A percentile compares a stretch with the other conserved stretches of the same genome.
Conservation (phyloP, 30 jellyfish, hydroid and myxozoan species). For the Chrysaora quinquecirrha region DNA sequence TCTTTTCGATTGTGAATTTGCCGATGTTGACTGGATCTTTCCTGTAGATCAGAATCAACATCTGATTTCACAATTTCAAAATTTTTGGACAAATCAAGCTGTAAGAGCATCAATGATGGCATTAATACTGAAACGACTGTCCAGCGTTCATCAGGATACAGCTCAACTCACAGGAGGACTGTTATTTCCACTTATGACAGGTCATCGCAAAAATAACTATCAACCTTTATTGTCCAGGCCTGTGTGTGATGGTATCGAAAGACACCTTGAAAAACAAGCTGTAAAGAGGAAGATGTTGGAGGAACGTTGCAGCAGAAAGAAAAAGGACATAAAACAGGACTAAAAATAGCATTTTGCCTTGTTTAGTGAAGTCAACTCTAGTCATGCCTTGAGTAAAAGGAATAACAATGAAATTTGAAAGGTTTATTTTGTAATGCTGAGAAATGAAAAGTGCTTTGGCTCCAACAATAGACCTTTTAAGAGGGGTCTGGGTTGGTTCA, state of each 20-base stretch:
- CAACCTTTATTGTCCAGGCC: slow-evolving; percentile 47
- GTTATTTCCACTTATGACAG: slow-evolving; percentile 47
- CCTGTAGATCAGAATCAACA: slow-evolving; percentile 11
- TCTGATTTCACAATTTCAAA: slow-evolving; percentile 6
- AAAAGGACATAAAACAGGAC: too few species aligned
- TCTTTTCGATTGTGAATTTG: slow-evolving; percentile 76
- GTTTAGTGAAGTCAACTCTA: too few species aligned
- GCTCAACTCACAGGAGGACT: neutral
- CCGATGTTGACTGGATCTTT: slow-evolving; percentile 54
- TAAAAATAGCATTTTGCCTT: too few species aligned
- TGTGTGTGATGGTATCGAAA: slow-evolving; percentile 83
- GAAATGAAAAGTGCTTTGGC: too few species aligned
- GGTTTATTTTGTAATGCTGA: too few species aligned
- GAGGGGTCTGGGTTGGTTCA: too few species aligned
- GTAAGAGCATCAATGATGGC: slow-evolving; percentile 12
- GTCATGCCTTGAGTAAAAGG: too few species aligned
- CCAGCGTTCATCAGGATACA: neutral
- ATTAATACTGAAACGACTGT: neutral
- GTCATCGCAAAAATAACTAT: slow-evolving; percentile 39
- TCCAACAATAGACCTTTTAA: too few species aligned
- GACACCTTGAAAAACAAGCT: slow-evolving; percentile 90
- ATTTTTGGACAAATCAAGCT: slow-evolving; percentile 45
- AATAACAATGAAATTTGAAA: too few species aligned
- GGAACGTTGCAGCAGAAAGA: slow-evolving; percentile 21
- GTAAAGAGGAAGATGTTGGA: slow-evolving; percentile 67